Conservation (phyloP, 2,113 vertebrate species). For the Canis aureus region DNA sequence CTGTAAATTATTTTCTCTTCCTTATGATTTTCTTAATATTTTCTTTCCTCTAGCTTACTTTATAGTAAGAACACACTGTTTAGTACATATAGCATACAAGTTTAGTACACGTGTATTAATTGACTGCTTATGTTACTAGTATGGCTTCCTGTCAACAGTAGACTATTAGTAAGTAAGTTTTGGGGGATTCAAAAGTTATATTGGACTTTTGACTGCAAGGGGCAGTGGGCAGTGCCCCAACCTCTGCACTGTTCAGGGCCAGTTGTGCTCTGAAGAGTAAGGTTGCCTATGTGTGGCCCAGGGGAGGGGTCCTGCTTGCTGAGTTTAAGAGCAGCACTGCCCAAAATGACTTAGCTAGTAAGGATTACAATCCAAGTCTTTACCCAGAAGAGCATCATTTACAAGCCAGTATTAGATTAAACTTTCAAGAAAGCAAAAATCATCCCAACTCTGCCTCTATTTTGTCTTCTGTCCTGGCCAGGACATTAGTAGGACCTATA, state of each 20-base stretch:
- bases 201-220: background rate
- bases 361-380: background rate
- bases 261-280: background rate
- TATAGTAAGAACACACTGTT: background rate
- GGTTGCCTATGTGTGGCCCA: background rate
- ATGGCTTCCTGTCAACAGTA: background rate
- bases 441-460: background rate
- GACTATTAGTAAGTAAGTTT: background rate
- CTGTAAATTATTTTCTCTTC: background rate
- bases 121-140: background rate
- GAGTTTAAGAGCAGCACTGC: background rate
- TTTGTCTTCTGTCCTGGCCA: background rate
- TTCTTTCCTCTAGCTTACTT: background rate
- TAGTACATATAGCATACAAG: background rate
- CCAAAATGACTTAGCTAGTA: background rate
- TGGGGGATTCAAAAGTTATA: background rate
- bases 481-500: background rate
- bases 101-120: background rate
- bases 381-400: background rate
- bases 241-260: background rate
- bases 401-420: background rate
- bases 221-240: no score
- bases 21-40: background rate
- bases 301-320: background rate
- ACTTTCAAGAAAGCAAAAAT: background rate